Percentiles rank a stretch among this genome's conserved stretches.
phyloP scores from a whole-genome alignment of 2,888 invertebrate genomes.

The Caenorhabditis wallacei region DNA sequence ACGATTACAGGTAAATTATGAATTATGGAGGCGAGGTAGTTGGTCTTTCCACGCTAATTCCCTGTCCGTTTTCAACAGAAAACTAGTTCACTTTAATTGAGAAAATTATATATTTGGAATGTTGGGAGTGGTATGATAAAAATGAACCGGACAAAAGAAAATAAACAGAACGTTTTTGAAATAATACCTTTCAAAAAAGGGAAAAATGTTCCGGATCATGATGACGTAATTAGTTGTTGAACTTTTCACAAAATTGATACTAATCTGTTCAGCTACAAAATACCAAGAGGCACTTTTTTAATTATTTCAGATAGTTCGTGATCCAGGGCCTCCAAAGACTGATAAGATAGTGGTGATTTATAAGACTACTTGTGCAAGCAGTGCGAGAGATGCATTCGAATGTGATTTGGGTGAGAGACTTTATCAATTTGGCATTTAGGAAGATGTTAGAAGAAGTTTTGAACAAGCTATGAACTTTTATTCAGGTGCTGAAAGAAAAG shows the following conservation, averaged over 20 bases:
- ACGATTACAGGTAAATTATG: slow-evolving; percentile 73
- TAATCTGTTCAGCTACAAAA: not conserved
- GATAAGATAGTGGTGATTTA: slow-evolving; percentile 78
- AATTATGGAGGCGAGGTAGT: not conserved
- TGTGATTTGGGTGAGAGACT: slow-evolving; percentile 30
- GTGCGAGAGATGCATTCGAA: slow-evolving; percentile 72
- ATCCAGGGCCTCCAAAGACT: slow-evolving; percentile 76
- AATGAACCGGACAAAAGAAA: slow-evolving; percentile 3
- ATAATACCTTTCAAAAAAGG: not conserved
- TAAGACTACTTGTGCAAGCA: slow-evolving; percentile 73
- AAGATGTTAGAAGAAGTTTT: too few species aligned
- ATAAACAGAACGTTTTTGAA: not conserved
- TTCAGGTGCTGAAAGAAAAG: slow-evolving; percentile 65
- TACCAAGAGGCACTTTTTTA: not conserved
- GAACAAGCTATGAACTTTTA: too few species aligned
- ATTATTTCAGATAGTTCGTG: slow-evolving; percentile 74
- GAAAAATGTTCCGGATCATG: slow-evolving; percentile 3
- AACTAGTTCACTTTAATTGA: slow-evolving; percentile 20
- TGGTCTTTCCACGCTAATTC: not conserved
- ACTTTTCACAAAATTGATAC: not conserved
- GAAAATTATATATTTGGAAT: slow-evolving; percentile 22
- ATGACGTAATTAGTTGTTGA: slow-evolving; percentile 38
- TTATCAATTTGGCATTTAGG: not conserved
- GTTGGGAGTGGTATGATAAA: slow-evolving; percentile 40
- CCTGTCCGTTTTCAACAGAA: not conserved